Evolutionary conservation across 2,888 invertebrate genomes (phyloP).

Genomic region (Mythimna vitellina): DNA sequence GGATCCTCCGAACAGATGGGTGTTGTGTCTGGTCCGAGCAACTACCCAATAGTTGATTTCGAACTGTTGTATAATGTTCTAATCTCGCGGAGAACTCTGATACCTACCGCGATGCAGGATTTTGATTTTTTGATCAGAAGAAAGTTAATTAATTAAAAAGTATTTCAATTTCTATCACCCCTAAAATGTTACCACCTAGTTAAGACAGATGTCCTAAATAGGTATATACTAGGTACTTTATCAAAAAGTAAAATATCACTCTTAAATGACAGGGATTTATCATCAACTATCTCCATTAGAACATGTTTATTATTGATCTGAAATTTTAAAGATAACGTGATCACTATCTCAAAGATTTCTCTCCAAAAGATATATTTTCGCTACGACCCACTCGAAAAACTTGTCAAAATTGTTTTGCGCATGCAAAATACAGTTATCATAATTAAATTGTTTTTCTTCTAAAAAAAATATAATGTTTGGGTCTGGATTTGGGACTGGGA

Average conservation of each 20-base stretch:
- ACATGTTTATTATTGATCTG: conserved; percentile 43
- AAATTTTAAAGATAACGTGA: conserved; percentile 37
- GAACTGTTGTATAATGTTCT: no score
- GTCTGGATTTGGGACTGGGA: conserved; percentile 66
- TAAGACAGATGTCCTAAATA: background rate
- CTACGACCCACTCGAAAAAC: conserved; percentile 46
- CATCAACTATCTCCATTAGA: conserved; percentile 32
- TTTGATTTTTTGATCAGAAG: no score
- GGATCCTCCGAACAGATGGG: no score
- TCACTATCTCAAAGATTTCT: conserved; percentile 51
- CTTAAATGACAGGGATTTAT: conserved; percentile 16
- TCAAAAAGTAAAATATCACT: conserved; percentile 9
- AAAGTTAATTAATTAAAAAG: no score
- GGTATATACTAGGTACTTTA: background rate
- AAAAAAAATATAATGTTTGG: conserved; percentile 63
- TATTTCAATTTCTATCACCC: no score
- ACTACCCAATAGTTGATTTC: no score
- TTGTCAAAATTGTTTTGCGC: conserved; percentile 38
- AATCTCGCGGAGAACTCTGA: no score
- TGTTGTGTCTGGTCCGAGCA: no score
- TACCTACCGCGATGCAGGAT: no score
- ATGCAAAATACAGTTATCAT: conserved; percentile 34
- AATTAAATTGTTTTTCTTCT: conserved; percentile 17
- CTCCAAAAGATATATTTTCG: conserved; percentile 37
- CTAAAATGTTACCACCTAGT: no score